These are phyloP conservation scores for Rhinopomastus cyanomelas DNA, from an alignment of 2,113 vertebrate species.

Conservation along the genomic window DNA sequence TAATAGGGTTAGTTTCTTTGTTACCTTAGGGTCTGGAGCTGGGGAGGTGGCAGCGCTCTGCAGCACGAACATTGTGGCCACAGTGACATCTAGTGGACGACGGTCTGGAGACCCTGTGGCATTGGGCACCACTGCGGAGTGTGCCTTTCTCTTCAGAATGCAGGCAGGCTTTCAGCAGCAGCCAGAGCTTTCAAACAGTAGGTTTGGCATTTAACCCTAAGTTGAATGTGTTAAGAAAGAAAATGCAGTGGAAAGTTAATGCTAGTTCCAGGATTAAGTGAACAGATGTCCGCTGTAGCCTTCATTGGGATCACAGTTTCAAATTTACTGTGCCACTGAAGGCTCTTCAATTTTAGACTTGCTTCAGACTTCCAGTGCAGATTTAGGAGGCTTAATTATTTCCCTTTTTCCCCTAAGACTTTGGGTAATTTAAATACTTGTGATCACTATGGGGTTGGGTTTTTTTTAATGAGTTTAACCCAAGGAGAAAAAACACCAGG, in stretches of 20 bases:
- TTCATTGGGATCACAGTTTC: not conserved
- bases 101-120: not conserved
- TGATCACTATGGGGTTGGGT: not conserved
- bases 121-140: not conserved
- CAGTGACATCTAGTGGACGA: slow-evolving; percentile 60
- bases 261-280: not conserved
- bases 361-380: not conserved
- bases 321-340: not conserved
- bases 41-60: not conserved
- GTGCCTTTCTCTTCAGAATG: not conserved
- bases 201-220: not conserved
- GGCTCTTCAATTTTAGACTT: not conserved
- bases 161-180: not conserved
- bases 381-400: not conserved
- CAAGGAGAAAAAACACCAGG: not conserved
- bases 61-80: not conserved
- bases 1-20: slow-evolving; percentile 24
- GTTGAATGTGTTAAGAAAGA: not conserved
- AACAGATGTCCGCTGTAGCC: not conserved
- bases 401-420: not conserved
- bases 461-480: not conserved
- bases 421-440: not conserved
- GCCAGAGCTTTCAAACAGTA: not conserved
- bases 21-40: not conserved
- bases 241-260: not conserved